Percentiles rank a stretch among this genome's conserved stretches.
Conservation (phyloP, 2,888 invertebrate species). For the Apomyelois bistriatella region DNA sequence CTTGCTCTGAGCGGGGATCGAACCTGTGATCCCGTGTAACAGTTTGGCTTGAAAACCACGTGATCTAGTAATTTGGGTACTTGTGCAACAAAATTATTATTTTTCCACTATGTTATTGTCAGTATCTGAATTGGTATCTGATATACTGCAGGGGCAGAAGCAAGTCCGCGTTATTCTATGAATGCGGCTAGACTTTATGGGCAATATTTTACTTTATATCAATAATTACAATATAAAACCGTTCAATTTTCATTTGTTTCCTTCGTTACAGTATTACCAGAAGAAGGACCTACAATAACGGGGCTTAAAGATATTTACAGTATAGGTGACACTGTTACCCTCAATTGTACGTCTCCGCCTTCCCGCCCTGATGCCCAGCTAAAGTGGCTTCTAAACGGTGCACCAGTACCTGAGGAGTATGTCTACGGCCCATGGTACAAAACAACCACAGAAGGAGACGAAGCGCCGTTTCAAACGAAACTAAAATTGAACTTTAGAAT, state of each 20-base stretch:
- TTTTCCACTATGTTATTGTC: no score
- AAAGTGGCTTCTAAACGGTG: conserved; percentile 90
- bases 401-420: conserved; percentile 77
- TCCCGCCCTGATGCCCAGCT: conserved; percentile 89
- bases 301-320: conserved; percentile 88
- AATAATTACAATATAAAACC: no score
- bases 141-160: no score
- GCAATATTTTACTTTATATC: no score
- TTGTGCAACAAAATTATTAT: no score
- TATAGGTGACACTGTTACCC: conserved; percentile 85
- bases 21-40: no score
- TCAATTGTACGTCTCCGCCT: conserved; percentile 89
- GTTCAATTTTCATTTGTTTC: background rate
- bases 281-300: conserved; percentile 87
- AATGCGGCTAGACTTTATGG: no score
- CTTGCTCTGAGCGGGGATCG: no score
- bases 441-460: conserved; percentile 41
- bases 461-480: conserved; percentile 82
- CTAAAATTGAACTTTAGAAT: conserved; percentile 88
- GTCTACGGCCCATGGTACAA: conserved; percentile 74
- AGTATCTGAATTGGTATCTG: no score
- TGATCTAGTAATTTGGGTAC: no score
- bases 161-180: no score
- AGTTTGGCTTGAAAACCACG: no score
- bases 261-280: conserved; percentile 84